phyloP scores from a whole-genome alignment of 2,888 invertebrate genomes.

The Latheticus oryzae region DNA sequence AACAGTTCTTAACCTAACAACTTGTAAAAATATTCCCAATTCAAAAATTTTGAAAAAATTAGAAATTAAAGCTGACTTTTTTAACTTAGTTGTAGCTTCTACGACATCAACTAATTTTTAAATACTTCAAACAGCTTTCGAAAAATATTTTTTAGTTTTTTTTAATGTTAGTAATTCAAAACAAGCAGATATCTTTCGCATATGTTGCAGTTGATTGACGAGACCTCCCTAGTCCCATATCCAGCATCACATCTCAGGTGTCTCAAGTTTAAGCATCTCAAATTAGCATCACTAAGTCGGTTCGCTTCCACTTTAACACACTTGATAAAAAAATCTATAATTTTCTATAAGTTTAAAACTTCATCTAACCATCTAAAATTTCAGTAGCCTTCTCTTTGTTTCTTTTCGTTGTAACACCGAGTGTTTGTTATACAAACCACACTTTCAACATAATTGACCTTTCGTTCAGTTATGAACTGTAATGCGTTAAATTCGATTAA shows the following conservation, averaged over 20 bases:
- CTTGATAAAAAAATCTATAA: too few species aligned
- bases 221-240: constrained; percentile 53
- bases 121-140: too few species aligned
- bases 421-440: constrained; percentile 27
- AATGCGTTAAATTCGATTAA: constrained; percentile 65
- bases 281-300: constrained; percentile 45
- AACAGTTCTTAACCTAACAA: too few species aligned
- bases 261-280: constrained; percentile 47
- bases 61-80: too few species aligned
- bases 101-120: too few species aligned
- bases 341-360: too few species aligned
- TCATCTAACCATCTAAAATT: constrained; percentile 3
- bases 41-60: too few species aligned
- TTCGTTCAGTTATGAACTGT: constrained; percentile 54
- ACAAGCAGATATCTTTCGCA: constrained; percentile 38
- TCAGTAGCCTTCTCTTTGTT: constrained; percentile 15
- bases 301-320: constrained; percentile 31
- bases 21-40: too few species aligned
- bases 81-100: too few species aligned
- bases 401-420: too few species aligned
- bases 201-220: constrained; percentile 47
- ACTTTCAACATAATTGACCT: constrained; percentile 46
- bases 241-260: constrained; percentile 50
- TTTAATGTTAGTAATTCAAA: too few species aligned
- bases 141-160: too few species aligned